A percentile compares a stretch with the other conserved stretches of the same genome.
These are phyloP conservation scores for Crocuta crocuta DNA, from an alignment of 2,113 vertebrate genomes.

Conservation along the genomic window DNA sequence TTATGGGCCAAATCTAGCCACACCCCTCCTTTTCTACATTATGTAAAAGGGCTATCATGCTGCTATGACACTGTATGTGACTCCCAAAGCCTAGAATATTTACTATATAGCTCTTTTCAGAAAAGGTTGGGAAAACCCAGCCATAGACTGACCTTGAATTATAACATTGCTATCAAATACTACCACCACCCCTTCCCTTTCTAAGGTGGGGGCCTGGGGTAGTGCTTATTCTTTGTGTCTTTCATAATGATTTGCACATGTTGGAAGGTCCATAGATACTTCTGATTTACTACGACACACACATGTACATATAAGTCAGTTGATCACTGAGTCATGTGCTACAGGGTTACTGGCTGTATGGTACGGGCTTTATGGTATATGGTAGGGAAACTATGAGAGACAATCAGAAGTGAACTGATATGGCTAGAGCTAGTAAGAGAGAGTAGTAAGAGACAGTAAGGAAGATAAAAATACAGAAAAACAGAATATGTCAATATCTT, in stretches of 20 bases:
- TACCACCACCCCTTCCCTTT: background rate
- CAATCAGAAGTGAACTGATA: accelerated
- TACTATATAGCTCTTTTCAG: background rate
- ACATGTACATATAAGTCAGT: background rate
- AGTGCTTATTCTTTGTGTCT: background rate
- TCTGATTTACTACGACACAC: background rate
- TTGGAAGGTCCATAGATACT: background rate
- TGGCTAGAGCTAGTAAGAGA: background rate
- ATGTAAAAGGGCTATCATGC: accelerated
- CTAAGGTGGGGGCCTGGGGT: background rate
- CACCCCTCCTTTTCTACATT: accelerated
- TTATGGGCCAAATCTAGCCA: too few species aligned
- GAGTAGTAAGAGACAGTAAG: too few species aligned
- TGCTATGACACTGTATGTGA: too few species aligned
- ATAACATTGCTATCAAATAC: too few species aligned
- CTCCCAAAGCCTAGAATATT: background rate
- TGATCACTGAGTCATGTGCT: background rate
- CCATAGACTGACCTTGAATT: background rate
- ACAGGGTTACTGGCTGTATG: too few species aligned
- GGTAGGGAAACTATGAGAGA: background rate
- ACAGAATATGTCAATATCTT: background rate
- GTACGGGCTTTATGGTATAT: accelerated
- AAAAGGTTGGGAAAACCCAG: background rate
- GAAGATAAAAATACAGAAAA: background rate
- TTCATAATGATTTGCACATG: background rate